A percentile compares a stretch with the other conserved stretches of the same genome.
These are phyloP conservation scores for Salticus scenicus DNA, from an alignment of 2,888 invertebrate species.

Conservation along the genomic window DNA sequence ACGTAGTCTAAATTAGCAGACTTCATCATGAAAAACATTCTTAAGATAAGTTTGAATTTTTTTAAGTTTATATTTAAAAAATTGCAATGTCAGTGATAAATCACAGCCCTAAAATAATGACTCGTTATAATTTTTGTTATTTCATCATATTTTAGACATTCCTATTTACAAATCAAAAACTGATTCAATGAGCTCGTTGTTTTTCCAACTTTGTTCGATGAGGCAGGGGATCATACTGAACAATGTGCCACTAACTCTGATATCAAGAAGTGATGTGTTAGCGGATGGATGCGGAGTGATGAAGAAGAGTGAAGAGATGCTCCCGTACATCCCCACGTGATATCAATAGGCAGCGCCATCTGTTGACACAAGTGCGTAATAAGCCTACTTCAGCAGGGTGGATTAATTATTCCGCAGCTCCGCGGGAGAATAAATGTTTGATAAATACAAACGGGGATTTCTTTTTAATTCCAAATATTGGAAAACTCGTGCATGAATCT, in stretches of 20 bases:
- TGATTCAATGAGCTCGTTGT: not conserved
- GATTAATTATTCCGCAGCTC: not conserved
- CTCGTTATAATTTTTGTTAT: too few relatives aligned
- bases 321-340: slow-evolving; percentile 54
- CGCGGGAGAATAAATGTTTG: slow-evolving; percentile 5
- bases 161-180: not conserved
- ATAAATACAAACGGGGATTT: not conserved
- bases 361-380: not conserved
- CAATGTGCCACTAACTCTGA: slow-evolving; percentile 16
- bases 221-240: slow-evolving; percentile 16
- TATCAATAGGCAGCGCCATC: slow-evolving; percentile 42
- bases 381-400: not conserved
- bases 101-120: too few relatives aligned
- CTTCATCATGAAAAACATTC: not conserved
- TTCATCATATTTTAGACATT: too few relatives aligned
- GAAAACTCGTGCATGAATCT: not conserved
- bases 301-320: slow-evolving; percentile 52
- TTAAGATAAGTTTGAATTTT: not conserved
- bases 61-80: not conserved
- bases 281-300: slow-evolving; percentile 52
- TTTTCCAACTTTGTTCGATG: not conserved
- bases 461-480: not conserved
- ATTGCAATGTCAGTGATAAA: not conserved
- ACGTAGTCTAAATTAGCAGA: too few relatives aligned
- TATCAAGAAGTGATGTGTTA: slow-evolving; percentile 28